Evolutionary conservation across 2,113 vertebrate genomes (phyloP).

Genomic region (Aix galericulata): DNA sequence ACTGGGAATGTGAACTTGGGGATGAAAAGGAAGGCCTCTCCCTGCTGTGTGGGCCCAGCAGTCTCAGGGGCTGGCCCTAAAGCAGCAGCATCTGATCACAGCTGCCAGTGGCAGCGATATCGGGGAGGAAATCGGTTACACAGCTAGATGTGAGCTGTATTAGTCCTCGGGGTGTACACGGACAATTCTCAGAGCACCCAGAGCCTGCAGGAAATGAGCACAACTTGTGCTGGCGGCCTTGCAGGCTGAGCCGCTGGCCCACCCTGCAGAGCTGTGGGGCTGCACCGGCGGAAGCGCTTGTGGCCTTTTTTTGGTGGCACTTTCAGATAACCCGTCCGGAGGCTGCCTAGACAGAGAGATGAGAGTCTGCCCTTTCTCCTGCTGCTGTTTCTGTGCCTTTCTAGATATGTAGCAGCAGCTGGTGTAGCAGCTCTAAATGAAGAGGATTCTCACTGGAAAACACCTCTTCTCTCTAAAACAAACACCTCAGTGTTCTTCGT

Average conservation of each 20-base stretch:
- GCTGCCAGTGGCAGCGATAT: background rate
- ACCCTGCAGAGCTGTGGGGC: background rate
- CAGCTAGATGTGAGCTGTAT: background rate
- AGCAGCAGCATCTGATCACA: background rate
- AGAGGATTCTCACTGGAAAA: background rate
- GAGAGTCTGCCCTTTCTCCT: background rate
- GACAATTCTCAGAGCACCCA: background rate
- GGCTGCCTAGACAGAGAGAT: background rate
- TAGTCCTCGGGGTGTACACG: background rate
- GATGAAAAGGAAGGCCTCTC: background rate
- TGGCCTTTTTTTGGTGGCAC: background rate
- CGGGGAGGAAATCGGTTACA: background rate
- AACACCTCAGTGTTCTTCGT: background rate
- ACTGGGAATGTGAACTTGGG: background rate
- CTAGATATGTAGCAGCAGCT: background rate
- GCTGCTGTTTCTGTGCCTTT: background rate
- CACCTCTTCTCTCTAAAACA: background rate
- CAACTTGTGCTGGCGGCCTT: background rate
- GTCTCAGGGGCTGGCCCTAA: background rate
- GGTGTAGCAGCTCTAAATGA: background rate
- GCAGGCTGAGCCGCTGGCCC: rapidly evolving
- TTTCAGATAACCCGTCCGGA: background rate
- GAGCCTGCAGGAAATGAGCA: background rate
- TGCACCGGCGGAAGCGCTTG: rapidly evolving
- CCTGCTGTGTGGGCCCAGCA: background rate